These are phyloP conservation scores for Leucopternis melanops DNA, from an alignment of 2,113 vertebrate species.

Conservation along the genomic window DNA sequence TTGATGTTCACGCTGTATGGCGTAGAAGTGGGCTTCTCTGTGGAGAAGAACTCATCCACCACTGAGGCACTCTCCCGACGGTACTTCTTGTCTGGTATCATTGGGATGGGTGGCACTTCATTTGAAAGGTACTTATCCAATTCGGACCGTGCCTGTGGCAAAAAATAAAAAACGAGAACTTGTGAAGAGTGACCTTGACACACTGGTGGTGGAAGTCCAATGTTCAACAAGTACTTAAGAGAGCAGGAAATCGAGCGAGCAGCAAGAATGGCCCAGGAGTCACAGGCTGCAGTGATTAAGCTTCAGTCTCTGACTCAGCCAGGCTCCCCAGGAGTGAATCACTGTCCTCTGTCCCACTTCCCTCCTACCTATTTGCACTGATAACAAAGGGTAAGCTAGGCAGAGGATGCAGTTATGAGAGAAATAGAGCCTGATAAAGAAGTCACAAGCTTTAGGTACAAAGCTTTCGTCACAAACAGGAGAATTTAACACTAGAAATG, in stretches of 20 bases:
- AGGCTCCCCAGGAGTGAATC: background rate
- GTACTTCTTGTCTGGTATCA: constrained; percentile 80
- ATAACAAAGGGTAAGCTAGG: background rate
- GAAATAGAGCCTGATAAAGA: background rate
- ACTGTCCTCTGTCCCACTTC: background rate
- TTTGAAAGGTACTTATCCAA: constrained; percentile 85
- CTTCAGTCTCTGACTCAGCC: background rate
- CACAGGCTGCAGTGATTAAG: background rate
- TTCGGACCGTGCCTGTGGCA: constrained; percentile 69
- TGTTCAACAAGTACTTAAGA: fast-evolving
- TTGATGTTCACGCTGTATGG: constrained; percentile 94
- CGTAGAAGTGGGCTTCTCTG: constrained; percentile 71
- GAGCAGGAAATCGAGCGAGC: background rate
- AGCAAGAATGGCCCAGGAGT: background rate
- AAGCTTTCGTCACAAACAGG: background rate
- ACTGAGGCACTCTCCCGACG: constrained; percentile 85
- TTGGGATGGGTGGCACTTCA: constrained; percentile 15
- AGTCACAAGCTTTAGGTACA: background rate
- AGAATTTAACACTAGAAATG: background rate
- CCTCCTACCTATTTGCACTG: background rate
- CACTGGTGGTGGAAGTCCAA: no score
- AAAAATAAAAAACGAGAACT: background rate
- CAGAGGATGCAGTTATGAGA: background rate
- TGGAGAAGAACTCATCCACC: constrained; percentile 87
- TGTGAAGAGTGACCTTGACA: background rate